These are phyloP conservation scores for Netelia melanura DNA, from an alignment of 2,888 invertebrate genomes.

Conservation along the genomic window DNA sequence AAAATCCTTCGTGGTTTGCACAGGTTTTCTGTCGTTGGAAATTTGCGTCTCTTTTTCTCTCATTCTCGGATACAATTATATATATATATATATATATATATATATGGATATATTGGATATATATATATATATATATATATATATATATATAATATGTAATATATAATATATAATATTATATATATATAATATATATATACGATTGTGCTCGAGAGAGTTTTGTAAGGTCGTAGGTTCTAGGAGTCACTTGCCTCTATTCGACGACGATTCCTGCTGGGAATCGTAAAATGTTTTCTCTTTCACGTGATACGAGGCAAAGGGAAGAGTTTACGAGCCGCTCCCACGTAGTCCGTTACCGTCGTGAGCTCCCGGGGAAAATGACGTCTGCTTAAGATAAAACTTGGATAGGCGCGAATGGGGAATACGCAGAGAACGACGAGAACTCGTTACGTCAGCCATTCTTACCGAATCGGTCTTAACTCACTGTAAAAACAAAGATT, in stretches of 20 bases:
- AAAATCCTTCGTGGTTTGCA: not conserved
- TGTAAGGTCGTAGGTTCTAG: slow-evolving; percentile 16
- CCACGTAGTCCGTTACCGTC: slow-evolving; percentile 37
- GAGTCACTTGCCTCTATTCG: slow-evolving; percentile 38
- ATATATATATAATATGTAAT: not conserved
- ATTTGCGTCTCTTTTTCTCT: slow-evolving; percentile 4
- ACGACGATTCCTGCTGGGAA: slow-evolving; percentile 54
- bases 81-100: not conserved
- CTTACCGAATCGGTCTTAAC: slow-evolving; percentile 21
- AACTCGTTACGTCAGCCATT: slow-evolving; percentile 43
- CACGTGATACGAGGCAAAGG: slow-evolving; percentile 3
- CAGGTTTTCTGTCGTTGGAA: slow-evolving; percentile 16
- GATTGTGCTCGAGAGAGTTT: not conserved
- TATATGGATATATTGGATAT: no score
- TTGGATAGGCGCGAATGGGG: slow-evolving; percentile 32
- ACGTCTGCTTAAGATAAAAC: slow-evolving; percentile 60
- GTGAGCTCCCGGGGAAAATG: slow-evolving; percentile 46
- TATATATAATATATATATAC: not conserved
- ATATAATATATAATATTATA: no score
- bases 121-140: not conserved
- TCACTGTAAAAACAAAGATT: not conserved
- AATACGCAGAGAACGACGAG: slow-evolving; percentile 36
- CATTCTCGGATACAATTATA: not conserved
- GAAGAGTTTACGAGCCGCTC: slow-evolving; percentile 8
- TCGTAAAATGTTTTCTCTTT: slow-evolving; percentile 62